Base-by-base conservation (phyloP, 30 jellyfish, hydroid and myxozoan genomes). In the Mastigias papua region DNA sequence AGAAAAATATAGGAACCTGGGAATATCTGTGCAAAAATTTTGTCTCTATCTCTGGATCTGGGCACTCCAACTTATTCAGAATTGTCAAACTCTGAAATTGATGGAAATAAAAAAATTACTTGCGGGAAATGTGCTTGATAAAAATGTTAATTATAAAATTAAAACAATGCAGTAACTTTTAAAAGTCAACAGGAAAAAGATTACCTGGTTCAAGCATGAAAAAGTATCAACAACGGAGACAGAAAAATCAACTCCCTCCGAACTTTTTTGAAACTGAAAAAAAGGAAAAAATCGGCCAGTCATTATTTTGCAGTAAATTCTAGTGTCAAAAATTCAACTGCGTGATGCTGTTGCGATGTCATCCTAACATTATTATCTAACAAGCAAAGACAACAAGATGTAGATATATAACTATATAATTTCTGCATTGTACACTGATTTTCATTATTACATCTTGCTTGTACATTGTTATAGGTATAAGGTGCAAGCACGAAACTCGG, bases 211-310 rank as follows among this genome's bases (percentile, higher is more conserved):
- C 62, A 95, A 73, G 31, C 97, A 90, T 34, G 89, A 87, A 68
- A 95, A 95, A 0, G 95, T 95, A 48, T 95, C 99, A 20, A 91
- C 98, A 68, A 95, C 99, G 16, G 99, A 95, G 6, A 96, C 91
- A 10, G 99, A 95, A 78, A 70, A 95, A 35, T 97, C 84, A 4
- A 97, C 76, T 65, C 92, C 96, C 34, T 95, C 99, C 4, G 99
- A 90, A 48, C 98, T 90, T 76, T 81, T 90, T 73, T 95, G 98
- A 81, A 95, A 95, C 99, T 95, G 75, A 15, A 89, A 81, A 42
- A 65, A 29, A 70, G 16, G 19, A 73, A 30, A 74, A 73, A 3
- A 37, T 37, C 11, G 11, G 11, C 11, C 11, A 37, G n/a, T n/a
- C n/a, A n/a, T n/a, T n/a, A n/a, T n/a, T n/a, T n/a, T n/a, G n/a